Evolutionary conservation across 2,888 invertebrate genomes (phyloP).

Genomic region (Gnatocerus cornutus): DNA sequence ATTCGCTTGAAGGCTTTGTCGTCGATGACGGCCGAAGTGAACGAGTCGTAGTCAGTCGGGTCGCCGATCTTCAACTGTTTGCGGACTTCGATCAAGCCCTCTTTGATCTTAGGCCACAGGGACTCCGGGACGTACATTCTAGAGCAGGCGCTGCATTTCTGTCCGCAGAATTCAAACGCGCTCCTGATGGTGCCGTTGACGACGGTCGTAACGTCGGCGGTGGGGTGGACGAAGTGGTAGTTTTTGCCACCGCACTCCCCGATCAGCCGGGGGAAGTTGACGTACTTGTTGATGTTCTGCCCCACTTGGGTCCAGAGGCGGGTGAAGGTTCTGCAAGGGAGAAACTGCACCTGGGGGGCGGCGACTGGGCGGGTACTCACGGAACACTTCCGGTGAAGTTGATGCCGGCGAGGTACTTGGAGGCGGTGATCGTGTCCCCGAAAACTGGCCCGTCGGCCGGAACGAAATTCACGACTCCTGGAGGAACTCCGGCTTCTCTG

Average conservation of each 20-base stretch:
- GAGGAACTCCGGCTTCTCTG: slow-evolving; percentile 95
- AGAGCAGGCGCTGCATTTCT: slow-evolving; percentile 99
- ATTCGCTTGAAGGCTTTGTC: slow-evolving; percentile 93
- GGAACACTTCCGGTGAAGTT: slow-evolving; percentile 99
- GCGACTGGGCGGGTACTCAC: slow-evolving; percentile 72
- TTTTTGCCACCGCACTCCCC: slow-evolving; percentile 99
- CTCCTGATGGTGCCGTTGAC: slow-evolving; percentile 89
- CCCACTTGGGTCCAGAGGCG: slow-evolving; percentile 95
- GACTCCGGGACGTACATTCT: slow-evolving; percentile 96
- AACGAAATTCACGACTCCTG: slow-evolving; percentile 97
- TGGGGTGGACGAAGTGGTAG: slow-evolving; percentile 96
- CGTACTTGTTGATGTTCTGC: slow-evolving; percentile 87
- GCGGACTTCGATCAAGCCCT: slow-evolving; percentile 81
- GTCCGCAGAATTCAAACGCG: slow-evolving; percentile 97
- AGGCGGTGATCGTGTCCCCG: slow-evolving; percentile 90
- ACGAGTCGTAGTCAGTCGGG: slow-evolving; percentile 84
- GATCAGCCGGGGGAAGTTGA: slow-evolving; percentile 93
- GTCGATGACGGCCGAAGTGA: slow-evolving; percentile 98
- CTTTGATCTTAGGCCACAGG: slow-evolving; percentile 84
- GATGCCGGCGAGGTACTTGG: slow-evolving; percentile 91
- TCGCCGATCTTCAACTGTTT: slow-evolving; percentile 90
- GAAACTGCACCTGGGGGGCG: too few species aligned
- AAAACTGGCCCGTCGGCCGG: slow-evolving; percentile 97
- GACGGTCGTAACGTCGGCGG: slow-evolving; percentile 89
- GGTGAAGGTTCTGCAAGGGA: slow-evolving; percentile 84